Conservation (phyloP, 2,888 invertebrate species). For the Cylindroiulus punctatus region DNA sequence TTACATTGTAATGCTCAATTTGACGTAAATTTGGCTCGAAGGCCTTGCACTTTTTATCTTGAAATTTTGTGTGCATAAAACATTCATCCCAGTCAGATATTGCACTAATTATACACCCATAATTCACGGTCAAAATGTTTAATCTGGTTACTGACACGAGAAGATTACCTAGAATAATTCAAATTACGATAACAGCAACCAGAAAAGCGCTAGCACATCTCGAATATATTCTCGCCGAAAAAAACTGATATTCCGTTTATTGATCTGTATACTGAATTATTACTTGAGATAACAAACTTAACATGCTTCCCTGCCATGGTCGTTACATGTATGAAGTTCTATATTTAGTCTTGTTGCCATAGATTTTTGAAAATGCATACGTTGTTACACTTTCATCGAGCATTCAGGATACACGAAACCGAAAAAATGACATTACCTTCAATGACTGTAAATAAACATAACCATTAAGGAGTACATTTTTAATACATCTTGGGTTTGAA, state of each 20-base stretch:
- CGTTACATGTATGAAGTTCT: no score
- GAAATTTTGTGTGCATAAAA: background rate
- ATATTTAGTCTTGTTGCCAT: no score
- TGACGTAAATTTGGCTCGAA: slow-evolving; percentile 21
- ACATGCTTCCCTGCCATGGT: no score
- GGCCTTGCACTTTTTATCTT: background rate
- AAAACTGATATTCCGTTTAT: background rate
- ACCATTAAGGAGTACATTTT: no score
- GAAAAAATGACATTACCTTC: no score
- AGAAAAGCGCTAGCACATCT: background rate
- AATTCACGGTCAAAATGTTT: background rate
- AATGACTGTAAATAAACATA: no score
- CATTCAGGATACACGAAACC: no score
- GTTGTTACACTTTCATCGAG: no score
- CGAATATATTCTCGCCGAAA: background rate
- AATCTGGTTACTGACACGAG: background rate
- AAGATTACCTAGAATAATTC: background rate
- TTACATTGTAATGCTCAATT: slow-evolving; percentile 33
- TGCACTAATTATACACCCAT: background rate
- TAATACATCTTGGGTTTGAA: no score
- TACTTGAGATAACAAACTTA: no score
- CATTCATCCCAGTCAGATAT: background rate
- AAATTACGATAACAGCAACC: slow-evolving; percentile 16
- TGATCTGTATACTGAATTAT: no score
- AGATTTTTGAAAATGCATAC: no score